A percentile compares a stretch with the other conserved stretches of the same genome.
Conservation (phyloP, 2,888 invertebrate species). For the Lepidocyrtoides sp. region DNA sequence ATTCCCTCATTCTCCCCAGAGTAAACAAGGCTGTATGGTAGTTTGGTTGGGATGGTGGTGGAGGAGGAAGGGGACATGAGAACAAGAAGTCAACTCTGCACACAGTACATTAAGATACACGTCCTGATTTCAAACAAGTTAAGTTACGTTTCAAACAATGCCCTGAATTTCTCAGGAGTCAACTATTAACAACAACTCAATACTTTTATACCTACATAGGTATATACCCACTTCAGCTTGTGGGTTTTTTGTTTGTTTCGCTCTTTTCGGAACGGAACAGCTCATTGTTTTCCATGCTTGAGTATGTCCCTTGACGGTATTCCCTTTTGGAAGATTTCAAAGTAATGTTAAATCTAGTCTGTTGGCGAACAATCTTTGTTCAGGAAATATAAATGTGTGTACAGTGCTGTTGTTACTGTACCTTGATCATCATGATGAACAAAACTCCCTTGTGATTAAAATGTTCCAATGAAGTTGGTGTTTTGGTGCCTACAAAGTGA, state of each 20-base stretch:
- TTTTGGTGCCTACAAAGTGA: neutral
- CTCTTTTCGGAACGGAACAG: conserved; percentile 26
- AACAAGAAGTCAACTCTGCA: conserved; percentile 64
- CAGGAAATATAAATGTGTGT: conserved; percentile 1
- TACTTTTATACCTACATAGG: no score
- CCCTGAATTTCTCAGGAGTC: conserved; percentile 58
- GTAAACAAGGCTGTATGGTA: conserved; percentile 62
- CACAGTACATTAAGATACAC: conserved; percentile 4
- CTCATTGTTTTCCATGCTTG: conserved; percentile 36
- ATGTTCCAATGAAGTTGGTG: conserved; percentile 2
- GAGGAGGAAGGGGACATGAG: conserved; percentile 43
- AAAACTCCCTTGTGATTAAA: conserved; percentile 42
- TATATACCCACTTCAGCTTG: conserved; percentile 19
- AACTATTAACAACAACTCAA: conserved; percentile 31
- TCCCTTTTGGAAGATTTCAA: conserved; percentile 35
- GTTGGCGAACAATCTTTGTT: conserved; percentile 25
- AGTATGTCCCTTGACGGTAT: conserved; percentile 46
- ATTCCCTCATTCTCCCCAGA: conserved; percentile 66
- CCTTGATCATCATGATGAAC: conserved; percentile 17
- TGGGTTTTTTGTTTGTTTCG: conserved; percentile 19
- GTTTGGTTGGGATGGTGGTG: neutral
- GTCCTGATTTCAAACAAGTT: conserved; percentile 15
- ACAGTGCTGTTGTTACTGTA: neutral
- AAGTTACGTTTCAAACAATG: conserved; percentile 13
- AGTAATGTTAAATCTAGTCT: neutral